Evolutionary conservation across 2,113 vertebrate species (phyloP).

Genomic region (Polypterus bichir): DNA sequence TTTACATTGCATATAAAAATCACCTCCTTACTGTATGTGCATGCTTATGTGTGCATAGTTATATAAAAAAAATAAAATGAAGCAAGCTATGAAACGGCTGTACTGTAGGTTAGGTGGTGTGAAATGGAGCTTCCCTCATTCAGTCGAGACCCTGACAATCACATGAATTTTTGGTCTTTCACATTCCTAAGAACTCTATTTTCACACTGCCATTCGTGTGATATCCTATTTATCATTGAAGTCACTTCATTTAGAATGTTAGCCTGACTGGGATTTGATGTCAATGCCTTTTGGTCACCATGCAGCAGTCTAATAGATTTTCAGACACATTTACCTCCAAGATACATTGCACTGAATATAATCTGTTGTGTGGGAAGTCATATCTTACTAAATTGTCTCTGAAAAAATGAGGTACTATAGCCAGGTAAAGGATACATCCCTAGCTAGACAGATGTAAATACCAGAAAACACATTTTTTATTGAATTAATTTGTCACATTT

Average conservation of each 20-base stretch:
- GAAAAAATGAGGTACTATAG: too few relatives aligned
- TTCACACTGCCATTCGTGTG: conserved; percentile 7
- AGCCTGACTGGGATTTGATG: conserved; percentile 16
- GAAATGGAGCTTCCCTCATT: conserved; percentile 16
- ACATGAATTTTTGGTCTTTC: conserved; percentile 15
- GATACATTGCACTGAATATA: conserved; percentile 15
- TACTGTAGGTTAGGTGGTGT: conserved; percentile 11
- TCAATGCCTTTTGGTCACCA: conserved; percentile 11
- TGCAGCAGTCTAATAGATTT: conserved; percentile 10
- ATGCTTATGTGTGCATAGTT: too few relatives aligned
- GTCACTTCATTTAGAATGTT: conserved; percentile 10
- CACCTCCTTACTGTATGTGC: too few relatives aligned
- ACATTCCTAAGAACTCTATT: not conserved
- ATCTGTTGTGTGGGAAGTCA: too few relatives aligned
- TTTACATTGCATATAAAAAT: too few relatives aligned
- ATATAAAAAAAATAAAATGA: too few relatives aligned
- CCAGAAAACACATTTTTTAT: too few relatives aligned
- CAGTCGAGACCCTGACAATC: conserved; percentile 6
- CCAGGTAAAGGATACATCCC: too few relatives aligned
- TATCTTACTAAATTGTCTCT: too few relatives aligned
- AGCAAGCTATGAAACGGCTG: too few relatives aligned
- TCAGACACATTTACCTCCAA: conserved; percentile 9
- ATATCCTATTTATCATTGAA: conserved; percentile 21
- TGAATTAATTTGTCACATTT: too few relatives aligned
- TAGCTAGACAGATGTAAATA: too few relatives aligned